Evolutionary conservation across 2,888 invertebrate species (phyloP).

Genomic region (Drosophila phalerata): DNA sequence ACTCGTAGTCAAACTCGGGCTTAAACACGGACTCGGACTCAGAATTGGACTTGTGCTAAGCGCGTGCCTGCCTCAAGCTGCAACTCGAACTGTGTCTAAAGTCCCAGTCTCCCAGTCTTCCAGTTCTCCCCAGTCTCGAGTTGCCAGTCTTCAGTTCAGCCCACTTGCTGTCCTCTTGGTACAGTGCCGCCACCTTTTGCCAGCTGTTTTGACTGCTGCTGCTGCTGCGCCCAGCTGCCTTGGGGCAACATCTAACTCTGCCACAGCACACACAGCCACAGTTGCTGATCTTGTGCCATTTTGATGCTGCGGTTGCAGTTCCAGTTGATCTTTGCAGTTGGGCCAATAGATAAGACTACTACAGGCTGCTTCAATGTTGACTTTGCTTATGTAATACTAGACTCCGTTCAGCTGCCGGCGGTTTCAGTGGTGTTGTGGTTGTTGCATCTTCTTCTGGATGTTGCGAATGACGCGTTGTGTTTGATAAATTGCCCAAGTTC

Average conservation of each 20-base stretch:
- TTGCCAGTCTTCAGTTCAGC: slow-evolving; percentile 23
- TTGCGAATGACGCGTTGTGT: slow-evolving; percentile 49
- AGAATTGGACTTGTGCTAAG: slow-evolving; percentile 33
- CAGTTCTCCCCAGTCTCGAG: slow-evolving; percentile 6
- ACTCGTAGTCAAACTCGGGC: background rate
- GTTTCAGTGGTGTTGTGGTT: slow-evolving; percentile 35
- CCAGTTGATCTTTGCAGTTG: slow-evolving; percentile 62
- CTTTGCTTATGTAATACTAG: slow-evolving; percentile 77
- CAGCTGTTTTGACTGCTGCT: slow-evolving; percentile 57
- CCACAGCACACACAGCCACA: slow-evolving; percentile 4
- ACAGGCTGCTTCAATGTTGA: slow-evolving; percentile 55
- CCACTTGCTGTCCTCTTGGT: slow-evolving; percentile 66
- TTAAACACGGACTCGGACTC: background rate
- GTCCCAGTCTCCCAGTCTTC: slow-evolving; percentile 17
- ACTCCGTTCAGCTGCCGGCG: slow-evolving; percentile 61
- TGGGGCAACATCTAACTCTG: slow-evolving; percentile 19
- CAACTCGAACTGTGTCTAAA: slow-evolving; percentile 8
- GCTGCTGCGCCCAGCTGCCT: slow-evolving; percentile 37
- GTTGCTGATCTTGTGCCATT: slow-evolving; percentile 67
- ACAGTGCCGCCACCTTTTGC: slow-evolving; percentile 78
- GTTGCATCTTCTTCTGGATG: slow-evolving; percentile 46
- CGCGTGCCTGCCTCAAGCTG: slow-evolving; percentile 55
- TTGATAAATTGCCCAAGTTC: slow-evolving; percentile 73
- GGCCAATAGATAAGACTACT: slow-evolving; percentile 67
- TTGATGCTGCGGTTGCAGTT: slow-evolving; percentile 46